Evolutionary conservation across 1,140 invertebrate genomes (phyloP), one percentile per base, ranked within the genome.

Genomic region (Kradibia gibbosae): DNA sequence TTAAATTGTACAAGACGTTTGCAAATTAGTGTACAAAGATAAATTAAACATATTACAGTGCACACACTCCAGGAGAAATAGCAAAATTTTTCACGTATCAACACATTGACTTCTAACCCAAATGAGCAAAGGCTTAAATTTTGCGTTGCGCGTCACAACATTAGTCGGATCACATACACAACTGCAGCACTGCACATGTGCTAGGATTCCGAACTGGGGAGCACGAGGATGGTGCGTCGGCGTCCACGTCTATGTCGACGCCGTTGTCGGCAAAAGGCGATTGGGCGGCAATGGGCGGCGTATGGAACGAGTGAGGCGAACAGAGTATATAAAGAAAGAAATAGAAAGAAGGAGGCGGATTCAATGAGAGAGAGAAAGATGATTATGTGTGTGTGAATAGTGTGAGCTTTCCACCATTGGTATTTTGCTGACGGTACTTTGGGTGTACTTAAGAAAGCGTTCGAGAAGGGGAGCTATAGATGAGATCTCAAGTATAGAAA

Each of bases 201-300:
- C 70, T 48, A 36, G 42, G 39, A 48, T 48, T 4, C 17, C n/a
- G 71, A 20, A 50, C 71, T 73, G 71, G 71, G 45, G 71, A 48
- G 48, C 71, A 53, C 71, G 71, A 73, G 71, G 71, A 53, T 17
- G 71, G 71, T n/a, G 70, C 42, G 70, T 50, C n/a, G 70, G 42
- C n/a, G 42, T 67, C 70, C 17, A 72, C 70, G 70, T 39, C 62
- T 36, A 17, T 10, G 42, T 45, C 70, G 70, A 48, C 8, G n/a
- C 1, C 1, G 42, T 11, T 42, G 42, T 31, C 42, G 39, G 70
- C 70, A 42, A 42, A 11, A 28, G 39, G 5, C 25, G 28, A 13
- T 8, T 4, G 31, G 22, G 45, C n/a, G 45, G 39, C 36, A 71
- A 20, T 53, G 42, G n/a, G 42, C 13, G 25, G 20, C 28, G 36